Evolutionary conservation across 2,797 vertebrate species (phyloP), one percentile per base, ranked within the genome.

Genomic region (Acanthiza pusilla): DNA sequence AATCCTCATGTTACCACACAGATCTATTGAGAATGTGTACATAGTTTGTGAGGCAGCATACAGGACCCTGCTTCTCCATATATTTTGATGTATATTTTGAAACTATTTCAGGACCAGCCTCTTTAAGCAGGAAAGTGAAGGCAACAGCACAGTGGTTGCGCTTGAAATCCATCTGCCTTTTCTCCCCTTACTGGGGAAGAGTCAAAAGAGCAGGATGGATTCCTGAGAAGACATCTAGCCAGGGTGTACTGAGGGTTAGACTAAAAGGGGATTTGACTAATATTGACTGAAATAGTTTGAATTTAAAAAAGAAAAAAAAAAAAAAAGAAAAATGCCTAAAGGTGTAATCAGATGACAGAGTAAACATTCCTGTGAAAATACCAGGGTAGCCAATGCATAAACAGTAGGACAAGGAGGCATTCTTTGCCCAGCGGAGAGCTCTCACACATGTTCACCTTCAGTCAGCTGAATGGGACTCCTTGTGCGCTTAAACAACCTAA

Each of bases 341-440:
- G 82, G 45, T 51, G 36, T 55, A 66, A 63, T 90, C 71, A 91
- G 67, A 45, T 91, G 72, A 65, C 78, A 87, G 66, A 72, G 67
- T 61, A 81, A 93, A 73, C 29, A 36, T 50, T 42, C 29, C 16
- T 65, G 42, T 74, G 57, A 85, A 95, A 94, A 94, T 42, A 87
- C 57, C 60, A 55, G 78, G 54, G 86, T 58, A 87, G 84, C 76
- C 86, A 85, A 27, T 13, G 25, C 55, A 82, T 93, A 96, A 94
- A 89, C 34, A 88, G 80, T 9, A 32, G 50, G 75, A 97, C 88
- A 96, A 95, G 88, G 93, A 85, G 67, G 42, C 81, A 85, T 93
- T 96, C 88, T 96, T 93, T 7, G 1, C 70, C 43, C 16, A 10
- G 66, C 11, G 2, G 62, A 89, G 73, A 36, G 22, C 54, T 77